Evolutionary conservation across 2,113 vertebrate species (phyloP), one percentile per base, ranked within the genome.

Genomic region (Laterallus jamaicensis): DNA sequence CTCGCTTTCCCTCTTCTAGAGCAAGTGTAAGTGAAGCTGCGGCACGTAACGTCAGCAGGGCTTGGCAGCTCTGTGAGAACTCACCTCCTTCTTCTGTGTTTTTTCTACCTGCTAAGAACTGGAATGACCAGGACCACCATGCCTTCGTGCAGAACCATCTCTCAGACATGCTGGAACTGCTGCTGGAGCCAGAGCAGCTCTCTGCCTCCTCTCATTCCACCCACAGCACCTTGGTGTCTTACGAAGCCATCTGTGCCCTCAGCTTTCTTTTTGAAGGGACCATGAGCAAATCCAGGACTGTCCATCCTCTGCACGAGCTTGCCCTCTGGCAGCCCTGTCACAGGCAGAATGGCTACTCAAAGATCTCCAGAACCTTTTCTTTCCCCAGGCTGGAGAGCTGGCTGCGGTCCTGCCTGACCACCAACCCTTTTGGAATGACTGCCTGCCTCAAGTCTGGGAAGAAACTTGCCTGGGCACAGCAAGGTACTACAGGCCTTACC

Each of bases 391-490:
- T 99, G 3, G 98, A 99, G 93, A 96, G 95, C 42, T 99, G 99
- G 97, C 96, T 99, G 86, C 98, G 98, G 54, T 93, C 97, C 55
- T 95, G 54, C 74, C 98, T 99, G 89, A 95, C 90, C 1, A 87
- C 97, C 29, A 99, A 99, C 90, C 99, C 99, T 20, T 98, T 99
- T 81, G 99, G 98, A 40, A 98, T 98, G n/a, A 98, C 98, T 2
- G 97, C 98, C 76, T 99, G 99, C 95, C 98, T 99, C 95, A 98
- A 95, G 80, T 98, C 98, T 1, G 99, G 99, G 54, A 99, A 98
- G 97, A 99, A 99, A 56, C 98, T 99, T 1, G 98, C 98, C 1
- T 99, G 99, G 99, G 99, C 98, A 24, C 98, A 99, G 71, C 99
- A 99, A 99, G 99, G 99, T 99, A 98, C 26, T 49, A 9, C 26